Conservation (phyloP, 92 coral and sea anemone species). For the Chrysogorgia sp. region DNA sequence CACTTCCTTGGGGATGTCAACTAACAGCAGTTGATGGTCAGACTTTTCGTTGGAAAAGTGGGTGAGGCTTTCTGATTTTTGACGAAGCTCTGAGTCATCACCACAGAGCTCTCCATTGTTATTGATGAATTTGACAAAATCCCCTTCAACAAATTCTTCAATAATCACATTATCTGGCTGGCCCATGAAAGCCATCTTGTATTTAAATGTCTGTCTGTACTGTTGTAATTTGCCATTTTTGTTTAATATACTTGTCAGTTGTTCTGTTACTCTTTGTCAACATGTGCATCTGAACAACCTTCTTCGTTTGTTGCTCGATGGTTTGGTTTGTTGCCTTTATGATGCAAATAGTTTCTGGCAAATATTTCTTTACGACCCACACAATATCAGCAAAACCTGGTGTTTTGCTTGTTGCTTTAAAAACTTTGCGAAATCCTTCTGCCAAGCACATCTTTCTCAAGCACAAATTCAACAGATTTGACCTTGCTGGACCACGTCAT, state of each 20-base stretch:
- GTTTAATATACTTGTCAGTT: no score
- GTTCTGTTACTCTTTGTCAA: slow-evolving; percentile 60
- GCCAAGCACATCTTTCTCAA: no score
- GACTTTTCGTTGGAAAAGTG: no score
- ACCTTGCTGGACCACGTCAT: slow-evolving; percentile 45
- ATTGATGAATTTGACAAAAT: not conserved
- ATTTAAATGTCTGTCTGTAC: slow-evolving; percentile 51
- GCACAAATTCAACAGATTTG: slow-evolving; percentile 26
- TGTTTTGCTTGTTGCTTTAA: no score
- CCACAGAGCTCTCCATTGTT: not conserved
- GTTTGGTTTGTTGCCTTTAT: slow-evolving; percentile 60
- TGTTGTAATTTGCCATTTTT: slow-evolving; percentile 19
- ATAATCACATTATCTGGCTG: no score
- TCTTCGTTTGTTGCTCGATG: slow-evolving; percentile 62
- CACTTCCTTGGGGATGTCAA: slow-evolving; percentile 1
- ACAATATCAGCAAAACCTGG: no score
- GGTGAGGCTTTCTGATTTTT: not conserved
- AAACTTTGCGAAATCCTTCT: no score
- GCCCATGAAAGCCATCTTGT: no score
- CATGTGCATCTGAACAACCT: slow-evolving; percentile 71
- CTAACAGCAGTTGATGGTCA: no score
- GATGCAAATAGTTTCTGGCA: slow-evolving; percentile 51
- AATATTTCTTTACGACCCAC: slow-evolving; percentile 65
- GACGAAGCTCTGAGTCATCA: slow-evolving; percentile 7
- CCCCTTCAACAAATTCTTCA: no score